Percentiles rank a stretch among this genome's conserved stretches.
phyloP scores from a whole-genome alignment of 2,888 invertebrate species.

The Pardosa pseudoannulata region DNA sequence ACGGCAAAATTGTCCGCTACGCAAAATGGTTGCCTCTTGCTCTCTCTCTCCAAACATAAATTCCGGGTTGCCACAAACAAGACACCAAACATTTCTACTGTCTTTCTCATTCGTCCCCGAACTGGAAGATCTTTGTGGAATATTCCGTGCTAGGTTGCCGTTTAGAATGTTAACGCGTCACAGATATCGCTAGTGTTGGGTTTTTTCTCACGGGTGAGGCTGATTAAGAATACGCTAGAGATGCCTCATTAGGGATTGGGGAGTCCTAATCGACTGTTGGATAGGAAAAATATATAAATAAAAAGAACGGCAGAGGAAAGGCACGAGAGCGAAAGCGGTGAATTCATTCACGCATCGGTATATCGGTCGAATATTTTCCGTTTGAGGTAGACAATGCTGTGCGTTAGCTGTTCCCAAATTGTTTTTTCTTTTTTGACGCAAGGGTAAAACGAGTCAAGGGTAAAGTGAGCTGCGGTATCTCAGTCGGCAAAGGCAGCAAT shows the following conservation, averaged over 20 bases:
- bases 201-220: slow-evolving; percentile 4
- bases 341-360: too few relatives aligned
- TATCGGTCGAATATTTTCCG: too few relatives aligned
- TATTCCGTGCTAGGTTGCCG: neutral
- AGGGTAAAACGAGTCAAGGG: too few relatives aligned
- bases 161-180: neutral
- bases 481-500: too few relatives aligned
- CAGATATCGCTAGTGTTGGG: neutral
- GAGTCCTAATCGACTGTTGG: neutral
- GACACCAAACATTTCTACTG: neutral
- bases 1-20: neutral
- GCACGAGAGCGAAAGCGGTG: too few relatives aligned
- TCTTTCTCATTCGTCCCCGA: neutral
- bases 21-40: slow-evolving; percentile 1
- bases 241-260: neutral
- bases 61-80: neutral
- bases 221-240: neutral
- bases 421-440: too few relatives aligned
- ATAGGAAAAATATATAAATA: too few relatives aligned
- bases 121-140: neutral
- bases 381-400: too few relatives aligned
- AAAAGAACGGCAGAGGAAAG: too few relatives aligned
- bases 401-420: too few relatives aligned
- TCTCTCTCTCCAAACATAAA: neutral
- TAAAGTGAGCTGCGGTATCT: too few relatives aligned